Evolutionary conservation across 2,888 invertebrate species (phyloP), one percentile per base, ranked within the genome.

Genomic region (Rotaria socialis): DNA sequence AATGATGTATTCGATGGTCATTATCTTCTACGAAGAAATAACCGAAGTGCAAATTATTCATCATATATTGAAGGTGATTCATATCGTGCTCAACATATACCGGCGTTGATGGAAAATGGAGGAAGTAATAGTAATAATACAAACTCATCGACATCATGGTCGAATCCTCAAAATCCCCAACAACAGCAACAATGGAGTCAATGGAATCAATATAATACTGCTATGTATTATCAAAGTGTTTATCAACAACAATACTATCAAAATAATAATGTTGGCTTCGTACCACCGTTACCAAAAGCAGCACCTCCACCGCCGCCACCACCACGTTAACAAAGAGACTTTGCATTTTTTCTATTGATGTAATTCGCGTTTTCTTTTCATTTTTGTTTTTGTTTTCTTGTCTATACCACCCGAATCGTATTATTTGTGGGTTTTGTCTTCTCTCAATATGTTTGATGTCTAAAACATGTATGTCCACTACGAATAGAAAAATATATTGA

Each of bases 261-360:
- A 52, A 52, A 35, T 41, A 35, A 41, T 55, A 35, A 41, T n/a
- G 4, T 35, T 14, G 55, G 11, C 24, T 35, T 84, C 55, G 24
- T 27, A 14, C 84, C 84, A 55, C 84, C 52, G 1, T 41, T 55
- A 56, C 84, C 84, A 8, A 35, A 50, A 35, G n/a, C 55, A 14
- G 43, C 56, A 24, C 84, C 52, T 24, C 84, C 84, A 55, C 84
- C 84, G 16, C 84, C 84, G 5, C 84, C 84, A 19, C 84, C 84
- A 35, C 84, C 84, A 52, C 52, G 19, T 35, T 67, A 67, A 67
- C 14, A 16, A 27, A 41, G 8, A 19, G 2, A 67, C 27, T 67
- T 67, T 67, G 67, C 35, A 67, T 7, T 67, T 67, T 67, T 67
- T 35, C 67, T 67, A 67, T 67, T 41, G 16, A 67, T 67, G 67